phyloP scores from a whole-genome alignment of 2,888 invertebrate genomes.

The Alloplasta piceator region DNA sequence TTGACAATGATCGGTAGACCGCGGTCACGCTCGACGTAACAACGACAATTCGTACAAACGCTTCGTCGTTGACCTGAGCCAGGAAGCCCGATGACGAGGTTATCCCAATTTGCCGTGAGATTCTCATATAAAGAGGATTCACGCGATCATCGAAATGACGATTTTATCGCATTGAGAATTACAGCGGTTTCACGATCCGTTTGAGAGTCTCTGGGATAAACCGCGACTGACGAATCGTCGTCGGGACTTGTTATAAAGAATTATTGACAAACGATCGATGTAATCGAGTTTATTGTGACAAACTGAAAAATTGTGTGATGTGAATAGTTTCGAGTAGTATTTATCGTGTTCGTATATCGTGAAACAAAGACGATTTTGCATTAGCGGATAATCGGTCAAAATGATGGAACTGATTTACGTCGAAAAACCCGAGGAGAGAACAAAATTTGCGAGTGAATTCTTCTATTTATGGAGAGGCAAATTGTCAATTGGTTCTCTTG shows the following conservation, averaged over 20 bases:
- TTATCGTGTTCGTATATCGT: not conserved
- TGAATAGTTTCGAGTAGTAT: not conserved
- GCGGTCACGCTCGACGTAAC: slow-evolving; percentile 78
- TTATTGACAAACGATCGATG: not conserved
- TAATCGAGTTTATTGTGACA: not conserved
- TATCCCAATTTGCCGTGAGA: slow-evolving; percentile 54
- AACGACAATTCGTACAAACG: slow-evolving; percentile 71
- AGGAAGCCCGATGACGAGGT: slow-evolving; percentile 61
- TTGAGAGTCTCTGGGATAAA: slow-evolving; percentile 18
- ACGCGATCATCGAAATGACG: not conserved
- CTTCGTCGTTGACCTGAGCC: slow-evolving; percentile 78
- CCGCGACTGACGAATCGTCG: slow-evolving; percentile 45
- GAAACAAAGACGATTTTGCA: not conserved
- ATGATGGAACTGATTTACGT: not conserved
- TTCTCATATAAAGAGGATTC: slow-evolving; percentile 47
- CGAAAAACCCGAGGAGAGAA: not conserved
- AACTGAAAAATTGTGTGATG: not conserved
- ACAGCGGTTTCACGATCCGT: too few relatives aligned
- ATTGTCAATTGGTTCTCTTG: not conserved
- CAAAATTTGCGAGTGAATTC: not conserved
- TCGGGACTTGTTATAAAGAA: slow-evolving; percentile 27
- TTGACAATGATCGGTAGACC: slow-evolving; percentile 81
- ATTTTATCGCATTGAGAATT: not conserved
- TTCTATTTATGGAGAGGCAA: not conserved
- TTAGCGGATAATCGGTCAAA: not conserved